Evolutionary conservation across 2,113 vertebrate species (phyloP).

Genomic region (Sinocyclocheilus grahami): DNA sequence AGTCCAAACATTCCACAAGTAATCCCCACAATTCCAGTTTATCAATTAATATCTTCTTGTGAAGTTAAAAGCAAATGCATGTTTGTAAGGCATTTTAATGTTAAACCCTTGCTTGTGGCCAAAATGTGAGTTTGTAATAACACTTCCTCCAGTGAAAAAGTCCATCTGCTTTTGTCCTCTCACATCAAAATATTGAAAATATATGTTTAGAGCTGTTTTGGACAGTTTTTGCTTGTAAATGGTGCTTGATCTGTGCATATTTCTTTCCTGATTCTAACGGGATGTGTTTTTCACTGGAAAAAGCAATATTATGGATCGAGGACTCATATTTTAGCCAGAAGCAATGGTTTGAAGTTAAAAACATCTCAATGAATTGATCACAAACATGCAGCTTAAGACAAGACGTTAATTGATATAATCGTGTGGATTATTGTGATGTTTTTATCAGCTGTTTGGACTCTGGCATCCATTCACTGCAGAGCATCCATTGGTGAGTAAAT

Average conservation of each 20-base stretch:
- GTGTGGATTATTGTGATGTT: background rate
- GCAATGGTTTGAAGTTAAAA: background rate
- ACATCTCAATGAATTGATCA: too few relatives aligned
- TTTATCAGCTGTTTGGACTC: background rate
- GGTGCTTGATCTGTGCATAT: background rate
- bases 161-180: too few relatives aligned
- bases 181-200: background rate
- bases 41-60: background rate
- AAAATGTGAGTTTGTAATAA: background rate
- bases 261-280: too few relatives aligned
- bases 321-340: background rate
- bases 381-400: too few relatives aligned
- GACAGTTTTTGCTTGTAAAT: background rate
- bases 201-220: background rate
- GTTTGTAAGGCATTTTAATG: background rate
- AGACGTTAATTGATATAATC: background rate
- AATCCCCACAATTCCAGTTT: background rate
- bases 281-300: background rate
- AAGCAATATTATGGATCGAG: background rate
- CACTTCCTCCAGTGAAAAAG: too few relatives aligned
- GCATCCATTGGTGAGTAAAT: background rate
- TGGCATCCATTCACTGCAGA: background rate
- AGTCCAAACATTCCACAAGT: background rate
- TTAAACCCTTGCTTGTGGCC: background rate
- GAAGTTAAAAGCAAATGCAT: background rate